These are phyloP conservation scores for Heteractis magnifica DNA, from an alignment of 92 coral and sea anemone genomes.

Conservation along the genomic window DNA sequence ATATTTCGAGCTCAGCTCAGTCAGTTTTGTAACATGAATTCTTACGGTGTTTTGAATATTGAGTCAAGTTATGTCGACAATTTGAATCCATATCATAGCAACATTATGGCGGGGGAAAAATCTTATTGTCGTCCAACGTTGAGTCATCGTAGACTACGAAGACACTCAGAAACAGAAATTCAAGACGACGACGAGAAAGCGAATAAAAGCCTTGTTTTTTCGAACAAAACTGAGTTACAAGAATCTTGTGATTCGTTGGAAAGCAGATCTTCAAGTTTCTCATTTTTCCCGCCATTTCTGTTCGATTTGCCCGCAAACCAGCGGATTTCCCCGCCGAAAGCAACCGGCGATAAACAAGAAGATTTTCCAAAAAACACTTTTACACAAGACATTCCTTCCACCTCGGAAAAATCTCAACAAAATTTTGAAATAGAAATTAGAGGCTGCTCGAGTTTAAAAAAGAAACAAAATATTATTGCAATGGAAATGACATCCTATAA, in stretches of 20 bases:
- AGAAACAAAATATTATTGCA: neutral
- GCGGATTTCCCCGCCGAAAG: neutral
- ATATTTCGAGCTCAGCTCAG: neutral
- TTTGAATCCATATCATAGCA: constrained; percentile 12
- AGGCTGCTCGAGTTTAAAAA: neutral
- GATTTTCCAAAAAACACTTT: neutral
- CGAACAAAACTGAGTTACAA: neutral
- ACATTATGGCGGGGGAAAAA: neutral
- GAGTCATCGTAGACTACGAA: neutral
- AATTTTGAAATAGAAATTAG: neutral
- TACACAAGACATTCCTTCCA: neutral
- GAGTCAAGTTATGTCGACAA: neutral
- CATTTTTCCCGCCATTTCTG: neutral
- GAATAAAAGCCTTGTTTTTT: neutral
- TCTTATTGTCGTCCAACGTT: neutral
- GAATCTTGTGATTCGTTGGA: neutral
- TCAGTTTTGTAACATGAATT: constrained; percentile 1
- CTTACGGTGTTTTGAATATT: neutral
- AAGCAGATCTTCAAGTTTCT: neutral
- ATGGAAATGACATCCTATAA: neutral
- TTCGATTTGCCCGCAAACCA: neutral
- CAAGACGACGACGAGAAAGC: neutral
- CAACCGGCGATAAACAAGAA: neutral
- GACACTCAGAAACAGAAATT: neutral
- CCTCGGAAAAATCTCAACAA: neutral